Evolutionary conservation across 2,888 invertebrate genomes (phyloP).

Genomic region (Hypomecis punctinalis): DNA sequence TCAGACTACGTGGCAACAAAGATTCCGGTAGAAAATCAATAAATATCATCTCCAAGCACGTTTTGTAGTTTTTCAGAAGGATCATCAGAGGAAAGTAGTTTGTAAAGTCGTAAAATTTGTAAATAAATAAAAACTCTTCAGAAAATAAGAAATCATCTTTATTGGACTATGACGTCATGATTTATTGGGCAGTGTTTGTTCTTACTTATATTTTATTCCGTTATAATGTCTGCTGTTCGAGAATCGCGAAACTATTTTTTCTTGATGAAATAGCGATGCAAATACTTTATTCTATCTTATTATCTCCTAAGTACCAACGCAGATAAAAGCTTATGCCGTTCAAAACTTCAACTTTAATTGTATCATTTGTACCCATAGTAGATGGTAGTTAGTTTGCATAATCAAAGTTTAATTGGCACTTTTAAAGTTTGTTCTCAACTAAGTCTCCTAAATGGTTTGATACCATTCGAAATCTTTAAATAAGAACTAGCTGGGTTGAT

Average conservation of each 20-base stretch:
- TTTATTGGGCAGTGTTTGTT: slow-evolving; percentile 18
- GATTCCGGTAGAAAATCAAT: slow-evolving; percentile 1
- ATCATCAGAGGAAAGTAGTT: slow-evolving; percentile 21
- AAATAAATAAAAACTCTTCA: slow-evolving; percentile 27
- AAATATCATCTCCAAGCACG: background rate
- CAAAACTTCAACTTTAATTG: background rate
- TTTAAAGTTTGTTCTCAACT: too few relatives aligned
- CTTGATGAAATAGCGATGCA: background rate
- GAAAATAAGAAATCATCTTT: slow-evolving; percentile 23
- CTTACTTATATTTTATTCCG: slow-evolving; percentile 10
- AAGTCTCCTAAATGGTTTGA: too few relatives aligned
- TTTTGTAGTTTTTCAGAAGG: slow-evolving; percentile 3
- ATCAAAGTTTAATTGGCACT: too few relatives aligned
- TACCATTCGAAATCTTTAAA: slow-evolving; percentile 24
- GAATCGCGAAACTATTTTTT: background rate
- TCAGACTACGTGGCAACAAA: slow-evolving; percentile 16
- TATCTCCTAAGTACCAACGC: background rate
- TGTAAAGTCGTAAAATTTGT: slow-evolving; percentile 33
- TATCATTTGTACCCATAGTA: too few relatives aligned
- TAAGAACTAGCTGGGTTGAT: slow-evolving; percentile 31
- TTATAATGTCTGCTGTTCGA: slow-evolving; percentile 2
- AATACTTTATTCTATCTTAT: background rate
- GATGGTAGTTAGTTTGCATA: too few relatives aligned
- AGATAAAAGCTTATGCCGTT: background rate
- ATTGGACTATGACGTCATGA: slow-evolving; percentile 15